These are phyloP conservation scores for Agelas oroides DNA, from an alignment of 37 sponge, comb jelly and placozoan genomes.

Conservation along the genomic window DNA sequence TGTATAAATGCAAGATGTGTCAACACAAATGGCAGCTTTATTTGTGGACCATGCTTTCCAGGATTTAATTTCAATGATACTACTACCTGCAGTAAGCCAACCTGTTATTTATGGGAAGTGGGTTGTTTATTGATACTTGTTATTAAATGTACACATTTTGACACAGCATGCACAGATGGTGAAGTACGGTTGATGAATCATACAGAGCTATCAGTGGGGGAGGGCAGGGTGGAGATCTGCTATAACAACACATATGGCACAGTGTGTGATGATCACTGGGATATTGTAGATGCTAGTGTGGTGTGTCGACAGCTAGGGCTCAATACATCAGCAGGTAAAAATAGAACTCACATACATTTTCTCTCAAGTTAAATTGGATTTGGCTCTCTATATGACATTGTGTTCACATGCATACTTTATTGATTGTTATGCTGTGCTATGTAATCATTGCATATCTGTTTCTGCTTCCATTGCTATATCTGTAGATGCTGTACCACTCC, in stretches of 20 bases:
- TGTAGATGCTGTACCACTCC: slow-evolving; percentile 13
- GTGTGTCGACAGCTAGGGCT: neutral
- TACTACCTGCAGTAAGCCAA: too few species aligned
- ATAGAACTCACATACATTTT: too few species aligned
- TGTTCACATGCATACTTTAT: too few species aligned
- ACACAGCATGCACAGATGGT: slow-evolving; percentile 30
- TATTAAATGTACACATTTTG: too few species aligned
- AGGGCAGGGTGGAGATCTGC: slow-evolving; percentile 18
- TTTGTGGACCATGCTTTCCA: neutral
- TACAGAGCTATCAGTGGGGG: neutral
- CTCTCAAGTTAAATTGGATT: too few species aligned
- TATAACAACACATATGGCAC: slow-evolving; percentile 6
- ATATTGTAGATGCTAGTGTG: slow-evolving; percentile 1
- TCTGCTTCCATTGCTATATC: too few species aligned
- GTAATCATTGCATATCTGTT: too few species aligned
- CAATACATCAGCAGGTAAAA: neutral
- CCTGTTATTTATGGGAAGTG: too few species aligned
- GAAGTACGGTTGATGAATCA: slow-evolving; percentile 28
- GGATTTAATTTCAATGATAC: too few species aligned
- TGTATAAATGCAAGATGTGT: slow-evolving; percentile 11
- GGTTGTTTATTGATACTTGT: too few species aligned
- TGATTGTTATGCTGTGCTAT: too few species aligned
- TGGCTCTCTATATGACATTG: too few species aligned
- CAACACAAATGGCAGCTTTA: slow-evolving; percentile 32
- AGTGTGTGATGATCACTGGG: slow-evolving; percentile 11